A percentile compares a stretch with the other conserved stretches of the same genome.
phyloP scores from a whole-genome alignment of 2,797 vertebrate genomes.

The Siniperca undulata region DNA sequence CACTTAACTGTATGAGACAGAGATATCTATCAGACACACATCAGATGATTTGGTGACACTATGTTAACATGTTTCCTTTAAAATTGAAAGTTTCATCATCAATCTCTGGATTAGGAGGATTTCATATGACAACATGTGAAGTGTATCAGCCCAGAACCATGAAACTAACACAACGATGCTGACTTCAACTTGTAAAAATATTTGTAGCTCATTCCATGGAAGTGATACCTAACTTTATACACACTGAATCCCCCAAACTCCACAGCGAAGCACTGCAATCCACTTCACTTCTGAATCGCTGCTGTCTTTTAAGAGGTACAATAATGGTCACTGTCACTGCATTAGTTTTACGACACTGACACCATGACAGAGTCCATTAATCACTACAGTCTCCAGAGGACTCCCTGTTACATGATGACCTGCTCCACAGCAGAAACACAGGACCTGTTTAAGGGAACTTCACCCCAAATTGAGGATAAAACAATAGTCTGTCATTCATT shows the following conservation, averaged over 20 bases:
- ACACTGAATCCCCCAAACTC: not conserved
- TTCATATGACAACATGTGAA: conserved; percentile 11
- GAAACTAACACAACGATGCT: not conserved
- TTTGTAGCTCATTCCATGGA: not conserved
- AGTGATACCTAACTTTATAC: not conserved
- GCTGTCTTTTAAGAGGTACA: conserved; percentile 61
- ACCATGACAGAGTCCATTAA: conserved; percentile 78
- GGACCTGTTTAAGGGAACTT: conserved; percentile 45
- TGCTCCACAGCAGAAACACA: conserved; percentile 34
- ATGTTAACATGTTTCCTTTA: conserved; percentile 18
- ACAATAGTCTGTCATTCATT: conserved; percentile 45
- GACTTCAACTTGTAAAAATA: conserved; percentile 6
- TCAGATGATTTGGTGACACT: conserved; percentile 2
- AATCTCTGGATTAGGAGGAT: conserved; percentile 15
- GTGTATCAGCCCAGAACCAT: not conserved
- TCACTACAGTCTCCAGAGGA: conserved; percentile 72
- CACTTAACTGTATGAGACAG: not conserved
- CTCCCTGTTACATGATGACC: conserved; percentile 56
- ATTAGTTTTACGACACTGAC: conserved; percentile 75
- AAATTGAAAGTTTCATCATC: not conserved
- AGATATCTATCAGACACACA: not conserved
- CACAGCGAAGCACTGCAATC: conserved; percentile 1
- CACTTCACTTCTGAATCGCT: conserved; percentile 57
- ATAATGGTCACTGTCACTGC: conserved; percentile 76
- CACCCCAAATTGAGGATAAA: conserved; percentile 28